Percentiles rank a stretch among this genome's conserved stretches.
Evolutionary conservation across 2,888 invertebrate genomes (phyloP).

Genomic region (Eurytoma adleriae): DNA sequence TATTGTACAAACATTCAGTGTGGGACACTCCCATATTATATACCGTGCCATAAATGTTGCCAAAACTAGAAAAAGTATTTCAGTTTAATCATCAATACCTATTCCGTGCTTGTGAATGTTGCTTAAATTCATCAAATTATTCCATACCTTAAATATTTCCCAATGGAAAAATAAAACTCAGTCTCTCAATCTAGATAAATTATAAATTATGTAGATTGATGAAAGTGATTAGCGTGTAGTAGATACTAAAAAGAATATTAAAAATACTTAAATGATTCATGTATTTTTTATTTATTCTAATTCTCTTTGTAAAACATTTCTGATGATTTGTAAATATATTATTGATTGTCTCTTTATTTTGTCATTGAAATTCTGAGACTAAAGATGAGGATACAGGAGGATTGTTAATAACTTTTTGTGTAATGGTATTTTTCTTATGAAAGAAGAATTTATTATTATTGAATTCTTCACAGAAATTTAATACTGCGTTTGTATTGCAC

Average conservation of each 20-base stretch:
- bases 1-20: constrained; percentile 50
- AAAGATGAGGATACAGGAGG: constrained; percentile 10
- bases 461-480: constrained; percentile 49
- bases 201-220: constrained; percentile 41
- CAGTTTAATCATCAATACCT: constrained; percentile 50
- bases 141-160: constrained; percentile 37
- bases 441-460: constrained; percentile 53
- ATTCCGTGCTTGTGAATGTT: constrained; percentile 53
- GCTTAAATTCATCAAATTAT: constrained; percentile 43
- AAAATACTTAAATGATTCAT: neutral
- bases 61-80: constrained; percentile 57
- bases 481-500: constrained; percentile 57
- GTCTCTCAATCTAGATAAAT: constrained; percentile 42
- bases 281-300: constrained; percentile 17
- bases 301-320: constrained; percentile 4
- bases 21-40: constrained; percentile 64
- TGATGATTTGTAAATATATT: constrained; percentile 38
- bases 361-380: constrained; percentile 17
- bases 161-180: constrained; percentile 22
- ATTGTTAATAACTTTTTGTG: constrained; percentile 46
- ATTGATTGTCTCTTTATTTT: constrained; percentile 37
- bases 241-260: neutral
- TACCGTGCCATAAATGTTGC: constrained; percentile 66
- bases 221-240: constrained; percentile 34
- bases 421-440: constrained; percentile 45